Percentiles rank a stretch among this genome's conserved stretches.
phyloP scores from a whole-genome alignment of 1,140 invertebrate species.

The Asbolus verrucosus region DNA sequence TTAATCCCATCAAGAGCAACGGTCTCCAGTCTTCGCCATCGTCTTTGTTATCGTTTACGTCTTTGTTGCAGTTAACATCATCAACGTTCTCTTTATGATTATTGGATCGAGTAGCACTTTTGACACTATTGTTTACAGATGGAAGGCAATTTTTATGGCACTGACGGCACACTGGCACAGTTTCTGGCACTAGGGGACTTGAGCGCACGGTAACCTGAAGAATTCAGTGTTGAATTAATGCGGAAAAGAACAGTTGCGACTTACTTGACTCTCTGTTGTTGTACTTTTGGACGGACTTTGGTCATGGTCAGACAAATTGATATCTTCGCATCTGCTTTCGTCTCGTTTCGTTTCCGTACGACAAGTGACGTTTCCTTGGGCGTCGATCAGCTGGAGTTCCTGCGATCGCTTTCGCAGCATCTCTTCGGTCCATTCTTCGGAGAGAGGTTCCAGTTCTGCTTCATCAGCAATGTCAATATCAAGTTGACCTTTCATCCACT shows the following conservation, averaged over 20 bases:
- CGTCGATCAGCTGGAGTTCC: slow-evolving; percentile 73
- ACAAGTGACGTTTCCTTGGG: slow-evolving; percentile 58
- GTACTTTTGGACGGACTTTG: slow-evolving; percentile 76
- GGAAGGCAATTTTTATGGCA: slow-evolving; percentile 79
- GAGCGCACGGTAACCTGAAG: slow-evolving; percentile 76
- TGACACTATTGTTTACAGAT: slow-evolving; percentile 53
- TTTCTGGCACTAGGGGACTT: slow-evolving; percentile 74
- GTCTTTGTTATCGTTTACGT: slow-evolving; percentile 46
- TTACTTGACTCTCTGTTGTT: slow-evolving; percentile 79
- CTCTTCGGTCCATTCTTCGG: slow-evolving; percentile 79
- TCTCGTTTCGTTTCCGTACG: slow-evolving; percentile 62
- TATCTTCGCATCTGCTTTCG: slow-evolving; percentile 63
- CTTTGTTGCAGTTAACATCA: background rate
- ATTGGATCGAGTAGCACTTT: slow-evolving; percentile 15
- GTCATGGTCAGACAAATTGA: slow-evolving; percentile 69
- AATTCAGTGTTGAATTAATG: background rate
- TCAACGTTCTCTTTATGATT: background rate
- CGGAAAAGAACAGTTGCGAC: slow-evolving; percentile 19
- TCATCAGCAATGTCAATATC: slow-evolving; percentile 63
- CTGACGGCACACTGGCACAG: slow-evolving; percentile 74
- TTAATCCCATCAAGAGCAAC: slow-evolving; percentile 74
- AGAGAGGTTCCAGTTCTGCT: slow-evolving; percentile 68
- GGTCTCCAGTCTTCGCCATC: slow-evolving; percentile 70
- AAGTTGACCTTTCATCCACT: slow-evolving; percentile 78
- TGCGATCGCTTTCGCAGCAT: slow-evolving; percentile 74